A percentile compares a stretch with the other conserved stretches of the same genome.
These are phyloP conservation scores for Calephelis nemesis DNA, from an alignment of 1,140 invertebrate species.

Conservation along the genomic window DNA sequence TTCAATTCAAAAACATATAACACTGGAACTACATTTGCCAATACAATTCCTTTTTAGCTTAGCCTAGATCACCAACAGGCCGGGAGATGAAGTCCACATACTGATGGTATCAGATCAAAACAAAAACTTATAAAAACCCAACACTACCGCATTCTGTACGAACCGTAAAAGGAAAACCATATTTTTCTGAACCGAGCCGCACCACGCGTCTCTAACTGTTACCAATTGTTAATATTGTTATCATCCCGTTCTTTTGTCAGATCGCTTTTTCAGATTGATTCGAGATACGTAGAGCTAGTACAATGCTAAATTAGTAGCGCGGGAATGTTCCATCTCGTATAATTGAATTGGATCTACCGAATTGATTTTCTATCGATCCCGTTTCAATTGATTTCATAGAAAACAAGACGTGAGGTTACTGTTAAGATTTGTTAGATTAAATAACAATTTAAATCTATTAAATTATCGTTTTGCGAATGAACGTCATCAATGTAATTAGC, in stretches of 20 bases:
- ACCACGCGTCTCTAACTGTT: conserved; percentile 50
- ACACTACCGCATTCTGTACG: no score
- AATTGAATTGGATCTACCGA: conserved; percentile 60
- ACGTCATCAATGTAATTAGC: background rate
- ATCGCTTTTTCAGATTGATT: conserved; percentile 64
- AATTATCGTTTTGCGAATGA: background rate
- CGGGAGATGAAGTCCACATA: no score
- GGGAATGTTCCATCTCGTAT: conserved; percentile 62
- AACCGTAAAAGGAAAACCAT: conserved; percentile 1
- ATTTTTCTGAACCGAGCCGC: conserved; percentile 30
- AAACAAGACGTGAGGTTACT: conserved; percentile 45
- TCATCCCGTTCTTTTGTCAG: conserved; percentile 63
- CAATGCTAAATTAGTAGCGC: conserved; percentile 69
- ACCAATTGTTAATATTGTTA: conserved; percentile 63
- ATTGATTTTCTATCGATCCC: conserved; percentile 62
- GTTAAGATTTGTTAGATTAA: conserved; percentile 43
- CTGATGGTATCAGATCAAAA: no score
- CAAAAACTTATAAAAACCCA: no score
- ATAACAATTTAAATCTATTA: background rate
- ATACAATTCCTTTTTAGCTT: no score
- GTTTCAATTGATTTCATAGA: conserved; percentile 53
- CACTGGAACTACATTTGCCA: no score
- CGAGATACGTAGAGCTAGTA: conserved; percentile 57
- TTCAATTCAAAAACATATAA: no score
- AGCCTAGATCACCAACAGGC: no score